Evolutionary conservation across 2,797 vertebrate species (phyloP).

Genomic region (Sciaenops ocellatus): DNA sequence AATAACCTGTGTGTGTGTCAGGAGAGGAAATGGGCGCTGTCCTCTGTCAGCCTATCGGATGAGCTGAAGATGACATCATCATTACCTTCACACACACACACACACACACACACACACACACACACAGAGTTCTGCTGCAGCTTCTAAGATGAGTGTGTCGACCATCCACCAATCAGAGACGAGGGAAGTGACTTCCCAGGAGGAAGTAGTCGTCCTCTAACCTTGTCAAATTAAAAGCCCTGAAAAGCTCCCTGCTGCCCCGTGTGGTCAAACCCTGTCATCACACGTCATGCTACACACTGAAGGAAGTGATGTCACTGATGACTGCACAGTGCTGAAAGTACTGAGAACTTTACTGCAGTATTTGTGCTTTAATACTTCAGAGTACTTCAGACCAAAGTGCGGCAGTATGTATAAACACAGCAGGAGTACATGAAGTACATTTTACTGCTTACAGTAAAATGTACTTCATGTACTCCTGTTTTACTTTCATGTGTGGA

Average conservation of each 20-base stretch:
- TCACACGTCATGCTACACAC: background rate
- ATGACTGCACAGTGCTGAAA: background rate
- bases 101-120: constrained; percentile 10
- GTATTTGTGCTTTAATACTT: too few species aligned
- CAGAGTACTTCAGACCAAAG: too few species aligned
- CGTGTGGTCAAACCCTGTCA: background rate
- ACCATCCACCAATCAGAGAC: constrained; percentile 23
- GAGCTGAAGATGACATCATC: constrained; percentile 74
- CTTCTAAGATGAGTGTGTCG: constrained; percentile 13
- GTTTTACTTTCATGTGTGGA: too few species aligned
- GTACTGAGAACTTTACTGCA: background rate
- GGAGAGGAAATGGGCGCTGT: constrained; percentile 71
- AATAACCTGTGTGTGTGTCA: constrained; percentile 32
- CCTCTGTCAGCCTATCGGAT: constrained; percentile 74
- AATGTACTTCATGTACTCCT: too few species aligned
- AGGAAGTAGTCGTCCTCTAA: background rate
- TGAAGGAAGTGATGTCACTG: too few species aligned
- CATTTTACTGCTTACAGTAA: too few species aligned
- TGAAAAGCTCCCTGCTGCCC: constrained; percentile 22
- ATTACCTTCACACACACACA: constrained; percentile 67
- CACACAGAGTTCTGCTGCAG: constrained; percentile 20
- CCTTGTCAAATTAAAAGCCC: constrained; percentile 38
- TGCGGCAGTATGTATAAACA: too few species aligned
- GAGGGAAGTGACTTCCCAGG: constrained; percentile 24
- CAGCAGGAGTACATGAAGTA: too few species aligned